A percentile compares a stretch with the other conserved stretches of the same genome.
These are phyloP conservation scores for Caenorhabditis imperialis DNA, from an alignment of 2,888 invertebrate genomes.

Conservation along the genomic window DNA sequence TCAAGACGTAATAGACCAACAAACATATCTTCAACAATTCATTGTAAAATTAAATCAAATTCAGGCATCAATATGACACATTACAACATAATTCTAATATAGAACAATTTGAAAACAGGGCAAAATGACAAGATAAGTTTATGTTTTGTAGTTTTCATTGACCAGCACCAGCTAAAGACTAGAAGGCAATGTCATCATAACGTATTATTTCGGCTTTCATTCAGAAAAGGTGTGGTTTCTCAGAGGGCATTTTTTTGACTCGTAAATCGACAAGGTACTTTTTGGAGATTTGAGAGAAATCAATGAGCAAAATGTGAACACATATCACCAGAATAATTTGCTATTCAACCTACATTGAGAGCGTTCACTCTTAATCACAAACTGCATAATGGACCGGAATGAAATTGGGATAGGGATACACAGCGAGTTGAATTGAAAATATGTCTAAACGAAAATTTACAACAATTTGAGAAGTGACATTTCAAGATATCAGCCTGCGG, in stretches of 20 bases:
- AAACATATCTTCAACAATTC: too few relatives aligned
- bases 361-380: slow-evolving; percentile 8
- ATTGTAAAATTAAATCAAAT: too few relatives aligned
- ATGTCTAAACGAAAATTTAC: not conserved
- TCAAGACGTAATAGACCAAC: too few relatives aligned
- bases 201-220: not conserved
- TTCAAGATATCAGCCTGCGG: slow-evolving; percentile 5
- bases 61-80: slow-evolving; percentile 22
- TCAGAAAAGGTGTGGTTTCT: not conserved
- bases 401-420: slow-evolving; percentile 2
- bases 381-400: slow-evolving; percentile 23
- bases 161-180: too few relatives aligned
- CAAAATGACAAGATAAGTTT: slow-evolving; percentile 10
- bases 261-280: slow-evolving; percentile 45
- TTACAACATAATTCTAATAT: slow-evolving; percentile 3
- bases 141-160: too few relatives aligned
- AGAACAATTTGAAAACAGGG: slow-evolving; percentile 6
- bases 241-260: slow-evolving; percentile 18
- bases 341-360: too few relatives aligned
- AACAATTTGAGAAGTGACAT: not conserved
- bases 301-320: not conserved
- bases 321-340: too few relatives aligned
- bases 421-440: too few relatives aligned
- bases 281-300: slow-evolving; percentile 19
- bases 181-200: not conserved